Evolutionary conservation across 2,888 invertebrate species (phyloP).

Genomic region (Synergus japonicus): DNA sequence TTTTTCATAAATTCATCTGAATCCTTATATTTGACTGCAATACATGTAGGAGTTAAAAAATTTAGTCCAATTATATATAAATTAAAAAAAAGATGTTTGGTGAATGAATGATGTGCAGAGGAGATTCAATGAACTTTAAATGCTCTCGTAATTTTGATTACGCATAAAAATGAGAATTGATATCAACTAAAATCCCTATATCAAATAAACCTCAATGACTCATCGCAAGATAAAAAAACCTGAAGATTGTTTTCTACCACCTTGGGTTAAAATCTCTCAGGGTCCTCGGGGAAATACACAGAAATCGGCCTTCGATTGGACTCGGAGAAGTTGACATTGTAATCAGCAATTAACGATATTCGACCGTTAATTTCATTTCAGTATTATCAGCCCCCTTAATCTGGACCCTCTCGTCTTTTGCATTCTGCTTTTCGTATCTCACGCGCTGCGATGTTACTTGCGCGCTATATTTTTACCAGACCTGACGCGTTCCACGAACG

Average conservation of each 20-base stretch:
- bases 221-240: neutral
- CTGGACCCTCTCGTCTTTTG: constrained; percentile 21
- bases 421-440: constrained; percentile 30
- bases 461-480: constrained; percentile 25
- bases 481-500: constrained; percentile 38
- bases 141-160: neutral
- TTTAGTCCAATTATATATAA: too few relatives aligned
- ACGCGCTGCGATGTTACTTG: constrained; percentile 34
- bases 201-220: neutral
- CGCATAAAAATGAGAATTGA: neutral
- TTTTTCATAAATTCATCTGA: too few relatives aligned
- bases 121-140: neutral
- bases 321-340: constrained; percentile 26
- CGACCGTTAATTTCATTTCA: constrained; percentile 33
- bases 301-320: constrained; percentile 17
- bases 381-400: neutral
- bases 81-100: too few relatives aligned
- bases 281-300: neutral
- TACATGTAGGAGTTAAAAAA: too few relatives aligned
- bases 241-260: neutral
- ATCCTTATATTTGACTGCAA: too few relatives aligned
- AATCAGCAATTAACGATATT: constrained; percentile 40
- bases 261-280: neutral
- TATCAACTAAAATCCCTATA: neutral
- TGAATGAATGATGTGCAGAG: too few relatives aligned